Conservation (phyloP, 1,140 invertebrate species). For the Leucophenga varia region DNA sequence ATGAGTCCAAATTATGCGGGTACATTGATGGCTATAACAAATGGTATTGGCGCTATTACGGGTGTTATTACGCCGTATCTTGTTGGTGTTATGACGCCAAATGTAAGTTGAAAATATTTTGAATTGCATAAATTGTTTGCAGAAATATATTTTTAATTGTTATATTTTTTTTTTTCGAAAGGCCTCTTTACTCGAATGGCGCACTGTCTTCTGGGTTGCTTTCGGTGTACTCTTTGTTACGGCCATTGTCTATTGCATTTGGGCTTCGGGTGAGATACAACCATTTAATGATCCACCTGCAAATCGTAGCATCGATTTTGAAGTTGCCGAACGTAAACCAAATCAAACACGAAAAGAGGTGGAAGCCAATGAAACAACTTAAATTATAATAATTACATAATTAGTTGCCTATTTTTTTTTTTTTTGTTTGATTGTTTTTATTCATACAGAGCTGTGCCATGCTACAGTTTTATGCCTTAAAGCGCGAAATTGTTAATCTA, state of each 20-base stretch:
- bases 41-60: constrained; percentile 79
- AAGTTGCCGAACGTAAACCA: constrained; percentile 34
- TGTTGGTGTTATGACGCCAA: constrained; percentile 73
- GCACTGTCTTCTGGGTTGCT: constrained; percentile 80
- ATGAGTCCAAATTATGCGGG: constrained; percentile 81
- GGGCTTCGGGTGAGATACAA: constrained; percentile 71
- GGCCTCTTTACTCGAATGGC: constrained; percentile 76
- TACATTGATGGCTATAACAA: constrained; percentile 80
- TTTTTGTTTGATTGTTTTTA: no score
- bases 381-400: constrained; percentile 3
- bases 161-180: constrained; percentile 60
- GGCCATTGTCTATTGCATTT: constrained; percentile 71
- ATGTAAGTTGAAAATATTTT: constrained; percentile 66
- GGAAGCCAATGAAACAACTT: constrained; percentile 27
- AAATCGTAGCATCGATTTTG: constrained; percentile 30
- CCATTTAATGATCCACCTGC: constrained; percentile 65
- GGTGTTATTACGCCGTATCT: constrained; percentile 78
- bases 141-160: constrained; percentile 20
- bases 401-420: no score
- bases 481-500: no score
- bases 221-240: constrained; percentile 72
- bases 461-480: no score
- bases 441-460: no score
- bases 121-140: no score
- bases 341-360: constrained; percentile 12